phyloP scores from a whole-genome alignment of 2,113 vertebrate species.

The Saguinus midas region DNA sequence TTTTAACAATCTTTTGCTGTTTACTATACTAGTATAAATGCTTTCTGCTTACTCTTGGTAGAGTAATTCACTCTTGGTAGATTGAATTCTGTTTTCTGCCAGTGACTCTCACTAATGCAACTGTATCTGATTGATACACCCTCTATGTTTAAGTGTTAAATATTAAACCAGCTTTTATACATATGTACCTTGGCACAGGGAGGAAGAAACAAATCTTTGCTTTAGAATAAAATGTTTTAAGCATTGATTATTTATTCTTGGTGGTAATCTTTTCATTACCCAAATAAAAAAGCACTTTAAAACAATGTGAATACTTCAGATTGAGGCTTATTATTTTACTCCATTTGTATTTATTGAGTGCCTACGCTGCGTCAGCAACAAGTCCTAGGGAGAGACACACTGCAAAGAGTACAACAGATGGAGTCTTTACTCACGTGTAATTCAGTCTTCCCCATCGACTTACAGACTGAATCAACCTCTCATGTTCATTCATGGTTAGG shows the following conservation, averaged over 20 bases:
- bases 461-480: not conserved
- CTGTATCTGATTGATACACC: not conserved
- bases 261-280: not conserved
- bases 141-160: not conserved
- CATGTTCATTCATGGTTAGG: not conserved
- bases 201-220: constrained; percentile 12
- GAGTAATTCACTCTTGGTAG: not conserved
- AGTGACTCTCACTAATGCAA: not conserved
- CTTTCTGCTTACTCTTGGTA: not conserved
- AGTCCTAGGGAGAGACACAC: not conserved
- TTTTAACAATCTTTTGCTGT: not conserved
- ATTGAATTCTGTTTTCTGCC: not conserved
- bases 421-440: not conserved
- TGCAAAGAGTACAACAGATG: not conserved
- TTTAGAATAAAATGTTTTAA: constrained; percentile 23
- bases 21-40: not conserved
- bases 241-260: not conserved
- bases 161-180: not conserved
- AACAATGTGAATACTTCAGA: constrained; percentile 5
- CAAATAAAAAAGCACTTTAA: constrained; percentile 32
- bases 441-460: not conserved
- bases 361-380: not conserved
- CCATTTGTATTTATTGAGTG: not conserved
- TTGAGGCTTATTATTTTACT: not conserved
- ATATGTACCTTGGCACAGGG: not conserved